A percentile compares a stretch with the other conserved stretches of the same genome.
Evolutionary conservation across 2,888 invertebrate species (phyloP).

Genomic region (Buathra laborator): DNA sequence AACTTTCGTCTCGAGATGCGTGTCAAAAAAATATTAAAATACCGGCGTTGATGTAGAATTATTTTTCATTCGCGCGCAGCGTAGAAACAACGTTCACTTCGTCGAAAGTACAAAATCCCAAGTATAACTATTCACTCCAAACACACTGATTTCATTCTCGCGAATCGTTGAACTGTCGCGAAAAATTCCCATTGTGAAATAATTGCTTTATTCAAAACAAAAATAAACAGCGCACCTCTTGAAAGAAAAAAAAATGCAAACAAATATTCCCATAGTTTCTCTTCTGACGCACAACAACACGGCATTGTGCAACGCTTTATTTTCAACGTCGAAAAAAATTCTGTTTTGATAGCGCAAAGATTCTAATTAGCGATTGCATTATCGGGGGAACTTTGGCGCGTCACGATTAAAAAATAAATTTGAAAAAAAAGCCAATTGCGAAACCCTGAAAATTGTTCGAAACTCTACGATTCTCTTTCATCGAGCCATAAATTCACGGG

Average conservation of each 20-base stretch:
- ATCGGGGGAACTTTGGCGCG: slow-evolving; percentile 2
- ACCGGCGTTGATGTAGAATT: too few relatives aligned
- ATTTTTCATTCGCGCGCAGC: too few relatives aligned
- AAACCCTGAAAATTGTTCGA: background rate
- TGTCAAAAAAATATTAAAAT: slow-evolving; percentile 1
- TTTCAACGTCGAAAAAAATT: background rate
- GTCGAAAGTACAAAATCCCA: too few relatives aligned
- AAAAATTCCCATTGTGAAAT: slow-evolving; percentile 14
- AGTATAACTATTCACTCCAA: too few relatives aligned
- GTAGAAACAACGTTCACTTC: too few relatives aligned
- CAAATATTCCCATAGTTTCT: slow-evolving; percentile 11
- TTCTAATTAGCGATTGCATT: slow-evolving; percentile 29
- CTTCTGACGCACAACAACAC: background rate
- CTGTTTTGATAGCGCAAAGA: background rate
- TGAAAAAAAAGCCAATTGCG: background rate
- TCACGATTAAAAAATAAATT: background rate
- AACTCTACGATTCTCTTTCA: slow-evolving; percentile 28
- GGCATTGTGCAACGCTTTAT: background rate
- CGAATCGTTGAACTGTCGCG: background rate
- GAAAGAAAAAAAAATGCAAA: background rate
- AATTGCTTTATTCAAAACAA: background rate
- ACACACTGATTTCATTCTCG: too few relatives aligned
- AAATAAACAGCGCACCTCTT: background rate
- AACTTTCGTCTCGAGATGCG: slow-evolving; percentile 24
- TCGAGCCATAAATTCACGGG: slow-evolving; percentile 13